Evolutionary conservation across 1,140 invertebrate species (phyloP).

Genomic region (Hesperophylax magnus): DNA sequence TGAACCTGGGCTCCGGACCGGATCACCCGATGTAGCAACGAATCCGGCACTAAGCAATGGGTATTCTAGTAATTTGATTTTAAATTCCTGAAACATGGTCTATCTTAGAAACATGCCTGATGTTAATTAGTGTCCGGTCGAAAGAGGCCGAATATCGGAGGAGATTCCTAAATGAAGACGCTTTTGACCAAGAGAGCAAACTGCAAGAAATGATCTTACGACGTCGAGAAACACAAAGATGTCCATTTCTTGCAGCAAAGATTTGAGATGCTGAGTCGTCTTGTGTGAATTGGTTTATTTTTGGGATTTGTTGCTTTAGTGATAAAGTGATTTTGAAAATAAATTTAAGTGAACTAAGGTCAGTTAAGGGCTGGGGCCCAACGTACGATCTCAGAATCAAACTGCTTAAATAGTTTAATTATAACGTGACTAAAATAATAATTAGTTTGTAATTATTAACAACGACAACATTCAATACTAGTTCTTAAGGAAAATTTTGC

Average conservation of each 20-base stretch:
- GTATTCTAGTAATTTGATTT: background rate
- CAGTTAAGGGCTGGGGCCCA: constrained; percentile 1
- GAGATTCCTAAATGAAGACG: background rate
- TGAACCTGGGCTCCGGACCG: constrained; percentile 72
- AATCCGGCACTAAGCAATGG: background rate
- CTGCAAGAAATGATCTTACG: too few relatives aligned
- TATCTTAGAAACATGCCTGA: background rate
- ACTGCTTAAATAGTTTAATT: constrained; percentile 29
- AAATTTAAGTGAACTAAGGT: constrained; percentile 14
- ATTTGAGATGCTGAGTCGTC: background rate
- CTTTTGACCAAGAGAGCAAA: background rate
- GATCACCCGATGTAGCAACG: constrained; percentile 78
- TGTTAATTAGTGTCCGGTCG: background rate
- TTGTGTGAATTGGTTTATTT: background rate
- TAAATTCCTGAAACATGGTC: background rate
- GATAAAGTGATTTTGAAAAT: too few relatives aligned
- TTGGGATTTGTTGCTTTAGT: too few relatives aligned
- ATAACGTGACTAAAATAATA: constrained; percentile 18
- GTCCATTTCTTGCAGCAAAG: too few relatives aligned
- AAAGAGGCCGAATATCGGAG: background rate
- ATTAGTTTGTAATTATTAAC: background rate
- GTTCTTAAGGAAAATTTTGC: background rate
- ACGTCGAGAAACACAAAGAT: too few relatives aligned
- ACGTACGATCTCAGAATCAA: constrained; percentile 34
- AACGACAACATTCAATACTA: constrained; percentile 39